Conservation (phyloP, 2,888 invertebrate species). For the Himalopsyche japonica region DNA sequence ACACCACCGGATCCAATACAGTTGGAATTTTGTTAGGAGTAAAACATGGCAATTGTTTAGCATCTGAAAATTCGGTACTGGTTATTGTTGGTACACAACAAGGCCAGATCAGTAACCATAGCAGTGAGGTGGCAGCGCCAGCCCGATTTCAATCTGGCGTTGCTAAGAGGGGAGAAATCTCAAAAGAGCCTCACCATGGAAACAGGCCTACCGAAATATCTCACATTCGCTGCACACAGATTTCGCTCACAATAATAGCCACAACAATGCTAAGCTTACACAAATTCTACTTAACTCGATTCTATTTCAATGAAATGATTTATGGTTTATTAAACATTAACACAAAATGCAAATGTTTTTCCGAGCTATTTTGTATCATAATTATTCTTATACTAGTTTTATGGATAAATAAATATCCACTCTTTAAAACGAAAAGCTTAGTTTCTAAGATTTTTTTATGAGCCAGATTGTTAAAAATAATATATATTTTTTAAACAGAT, state of each 20-base stretch:
- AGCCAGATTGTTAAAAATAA: too few species aligned
- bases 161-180: slow-evolving; percentile 5
- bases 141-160: slow-evolving; percentile 17
- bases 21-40: too few species aligned
- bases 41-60: too few species aligned
- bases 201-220: not conserved
- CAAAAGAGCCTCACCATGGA: not conserved
- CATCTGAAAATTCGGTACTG: not conserved
- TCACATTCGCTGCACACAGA: not conserved
- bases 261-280: slow-evolving; percentile 47
- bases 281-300: too few species aligned
- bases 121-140: slow-evolving; percentile 37
- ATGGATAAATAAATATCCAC: not conserved
- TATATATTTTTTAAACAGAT: not conserved
- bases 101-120: not conserved
- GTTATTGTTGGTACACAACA: not conserved
- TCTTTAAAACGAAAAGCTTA: slow-evolving; percentile 49
- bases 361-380: not conserved
- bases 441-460: not conserved
- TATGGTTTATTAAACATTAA: too few species aligned
- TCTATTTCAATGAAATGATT: too few species aligned
- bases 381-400: not conserved
- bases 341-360: too few species aligned
- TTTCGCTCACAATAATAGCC: not conserved
- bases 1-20: too few species aligned